A percentile compares a stretch with the other conserved stretches of the same genome.
phyloP scores from a whole-genome alignment of 2,797 vertebrate species.

The Coregonus sp. region DNA sequence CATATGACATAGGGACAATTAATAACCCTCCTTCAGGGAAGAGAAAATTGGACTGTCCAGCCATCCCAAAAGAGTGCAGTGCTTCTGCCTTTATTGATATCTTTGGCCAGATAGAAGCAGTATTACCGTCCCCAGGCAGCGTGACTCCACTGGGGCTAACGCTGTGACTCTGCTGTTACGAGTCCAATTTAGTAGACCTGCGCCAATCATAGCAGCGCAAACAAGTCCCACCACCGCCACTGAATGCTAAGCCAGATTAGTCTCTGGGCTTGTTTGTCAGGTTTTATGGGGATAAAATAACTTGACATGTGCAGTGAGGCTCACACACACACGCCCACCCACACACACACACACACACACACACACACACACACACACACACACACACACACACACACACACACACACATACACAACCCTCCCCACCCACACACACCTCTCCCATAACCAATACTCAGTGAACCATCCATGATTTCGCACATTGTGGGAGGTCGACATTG shows the following conservation, averaged over 20 bases:
- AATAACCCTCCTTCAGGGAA: constrained; percentile 69
- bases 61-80: constrained; percentile 57
- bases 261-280: constrained; percentile 74
- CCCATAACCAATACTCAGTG: constrained; percentile 28
- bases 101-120: constrained; percentile 66
- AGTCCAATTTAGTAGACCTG: constrained; percentile 71
- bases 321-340: too few relatives aligned
- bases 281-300: constrained; percentile 77
- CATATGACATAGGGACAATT: constrained; percentile 71
- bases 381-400: too few relatives aligned
- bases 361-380: too few relatives aligned
- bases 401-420: too few relatives aligned
- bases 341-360: too few relatives aligned
- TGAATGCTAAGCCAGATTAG: constrained; percentile 76
- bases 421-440: constrained; percentile 46
- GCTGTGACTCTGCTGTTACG: constrained; percentile 74
- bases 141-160: constrained; percentile 62
- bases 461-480: constrained; percentile 28
- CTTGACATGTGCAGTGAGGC: constrained; percentile 60
- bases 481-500: constrained; percentile 51
- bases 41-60: constrained; percentile 66
- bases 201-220: constrained; percentile 71
- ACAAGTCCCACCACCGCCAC: constrained; percentile 65
- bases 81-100: constrained; percentile 75
- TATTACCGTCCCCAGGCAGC: constrained; percentile 65